Percentiles rank a stretch among this genome's conserved stretches.
phyloP scores from a whole-genome alignment of 2,888 invertebrate genomes.

The Magallana nippona region DNA sequence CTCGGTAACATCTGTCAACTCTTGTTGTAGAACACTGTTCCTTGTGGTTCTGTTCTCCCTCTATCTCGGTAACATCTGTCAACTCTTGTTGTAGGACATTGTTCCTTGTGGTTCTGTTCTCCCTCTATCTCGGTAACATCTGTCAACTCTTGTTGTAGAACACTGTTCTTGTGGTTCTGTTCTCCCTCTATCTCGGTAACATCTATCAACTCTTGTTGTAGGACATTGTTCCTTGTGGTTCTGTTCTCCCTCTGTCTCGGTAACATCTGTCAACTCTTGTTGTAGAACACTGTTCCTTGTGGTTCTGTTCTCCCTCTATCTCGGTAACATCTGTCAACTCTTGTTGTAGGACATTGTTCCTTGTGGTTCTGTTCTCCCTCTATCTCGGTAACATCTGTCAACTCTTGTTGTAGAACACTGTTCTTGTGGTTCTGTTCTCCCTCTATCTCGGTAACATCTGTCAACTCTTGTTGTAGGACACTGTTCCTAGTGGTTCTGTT shows the following conservation, averaged over 20 bases:
- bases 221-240: slow-evolving; percentile 68
- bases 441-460: slow-evolving; percentile 71
- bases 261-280: slow-evolving; percentile 50
- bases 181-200: slow-evolving; percentile 75
- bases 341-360: slow-evolving; percentile 62
- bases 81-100: slow-evolving; percentile 60
- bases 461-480: slow-evolving; percentile 56
- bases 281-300: slow-evolving; percentile 67
- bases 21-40: slow-evolving; percentile 61
- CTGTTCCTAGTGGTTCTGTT: slow-evolving; percentile 70
- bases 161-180: slow-evolving; percentile 69
- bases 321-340: slow-evolving; percentile 59
- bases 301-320: slow-evolving; percentile 75
- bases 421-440: slow-evolving; percentile 73
- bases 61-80: slow-evolving; percentile 67
- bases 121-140: slow-evolving; percentile 73
- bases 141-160: slow-evolving; percentile 53
- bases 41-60: slow-evolving; percentile 74
- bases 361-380: slow-evolving; percentile 74
- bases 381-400: slow-evolving; percentile 67
- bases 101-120: slow-evolving; percentile 70
- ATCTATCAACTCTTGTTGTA: slow-evolving; percentile 50
- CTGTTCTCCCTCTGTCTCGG: slow-evolving; percentile 75
- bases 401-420: slow-evolving; percentile 60
- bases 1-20: slow-evolving; percentile 59